Percentiles rank a stretch among this genome's conserved stretches.
Conservation (phyloP, 1,140 invertebrate genomes). For the Octopus bimaculoides region DNA sequence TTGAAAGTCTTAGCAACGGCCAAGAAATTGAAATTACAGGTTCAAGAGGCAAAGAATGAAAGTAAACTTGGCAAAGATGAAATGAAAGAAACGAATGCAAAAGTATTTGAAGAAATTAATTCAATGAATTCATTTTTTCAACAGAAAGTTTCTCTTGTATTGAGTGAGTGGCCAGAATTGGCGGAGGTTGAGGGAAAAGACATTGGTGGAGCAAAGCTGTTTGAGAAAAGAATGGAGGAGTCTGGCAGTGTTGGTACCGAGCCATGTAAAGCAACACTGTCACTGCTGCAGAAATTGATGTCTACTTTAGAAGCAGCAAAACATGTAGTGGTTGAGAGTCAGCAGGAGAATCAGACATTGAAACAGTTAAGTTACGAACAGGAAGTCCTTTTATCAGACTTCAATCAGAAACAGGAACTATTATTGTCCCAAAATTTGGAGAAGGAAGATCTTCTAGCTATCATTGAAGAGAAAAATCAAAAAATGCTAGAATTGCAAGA, state of each 20-base stretch:
- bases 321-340: constrained; percentile 14
- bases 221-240: constrained; percentile 28
- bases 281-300: constrained; percentile 36
- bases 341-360: constrained; percentile 22
- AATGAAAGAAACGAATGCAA: constrained; percentile 19
- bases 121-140: background rate
- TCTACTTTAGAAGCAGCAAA: constrained; percentile 32
- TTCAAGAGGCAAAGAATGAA: constrained; percentile 24
- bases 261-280: too few relatives aligned
- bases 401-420: background rate
- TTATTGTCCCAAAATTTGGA: background rate
- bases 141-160: background rate
- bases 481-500: background rate
- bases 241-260: constrained; percentile 17
- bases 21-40: constrained; percentile 48
- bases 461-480: background rate
- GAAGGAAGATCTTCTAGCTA: background rate
- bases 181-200: background rate
- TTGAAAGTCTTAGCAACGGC: constrained; percentile 49
- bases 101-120: background rate
- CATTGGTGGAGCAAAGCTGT: background rate
- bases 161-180: background rate
- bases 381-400: constrained; percentile 1
- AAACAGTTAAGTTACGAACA: constrained; percentile 19
- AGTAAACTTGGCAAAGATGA: constrained; percentile 18